phyloP scores from a whole-genome alignment of 1,140 invertebrate genomes.

The Nylanderia fulva region DNA sequence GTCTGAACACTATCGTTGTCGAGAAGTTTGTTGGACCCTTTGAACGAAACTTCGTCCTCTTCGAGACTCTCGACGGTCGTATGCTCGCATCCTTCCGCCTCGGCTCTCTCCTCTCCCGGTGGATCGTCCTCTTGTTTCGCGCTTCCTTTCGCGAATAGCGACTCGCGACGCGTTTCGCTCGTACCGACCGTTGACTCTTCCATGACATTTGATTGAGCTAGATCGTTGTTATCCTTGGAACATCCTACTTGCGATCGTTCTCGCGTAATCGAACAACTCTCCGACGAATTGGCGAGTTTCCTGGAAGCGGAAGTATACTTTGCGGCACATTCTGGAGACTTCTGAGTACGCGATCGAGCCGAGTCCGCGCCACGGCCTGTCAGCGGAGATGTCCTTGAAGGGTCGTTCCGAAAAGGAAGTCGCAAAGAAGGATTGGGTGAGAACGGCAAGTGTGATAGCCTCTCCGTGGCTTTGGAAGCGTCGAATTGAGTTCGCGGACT shows the following conservation, averaged over 20 bases:
- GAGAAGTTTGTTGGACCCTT: constrained; percentile 76
- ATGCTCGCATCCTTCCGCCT: constrained; percentile 84
- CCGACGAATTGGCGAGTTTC: constrained; percentile 5
- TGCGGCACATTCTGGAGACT: constrained; percentile 31
- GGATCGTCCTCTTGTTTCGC: constrained; percentile 14
- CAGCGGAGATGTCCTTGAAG: constrained; percentile 7
- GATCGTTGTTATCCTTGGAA: constrained; percentile 16
- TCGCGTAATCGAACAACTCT: constrained; percentile 22
- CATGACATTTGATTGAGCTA: neutral
- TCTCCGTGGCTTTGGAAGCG: constrained; percentile 41
- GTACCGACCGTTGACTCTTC: neutral
- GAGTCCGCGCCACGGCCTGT: constrained; percentile 6
- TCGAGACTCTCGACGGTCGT: constrained; percentile 77
- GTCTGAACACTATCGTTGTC: constrained; percentile 84
- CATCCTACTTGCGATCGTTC: neutral
- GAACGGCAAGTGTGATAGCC: constrained; percentile 42
- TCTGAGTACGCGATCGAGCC: neutral
- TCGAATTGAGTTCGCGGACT: constrained; percentile 23
- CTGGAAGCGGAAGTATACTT: neutral
- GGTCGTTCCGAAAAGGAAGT: constrained; percentile 58
- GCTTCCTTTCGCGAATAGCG: neutral
- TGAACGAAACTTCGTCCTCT: constrained; percentile 78
- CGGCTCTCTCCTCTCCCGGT: constrained; percentile 81
- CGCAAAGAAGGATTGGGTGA: constrained; percentile 29
- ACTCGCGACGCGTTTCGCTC: constrained; percentile 51